These are phyloP conservation scores for Sebastes minor DNA, from an alignment of 2,797 vertebrate species.

Conservation along the genomic window DNA sequence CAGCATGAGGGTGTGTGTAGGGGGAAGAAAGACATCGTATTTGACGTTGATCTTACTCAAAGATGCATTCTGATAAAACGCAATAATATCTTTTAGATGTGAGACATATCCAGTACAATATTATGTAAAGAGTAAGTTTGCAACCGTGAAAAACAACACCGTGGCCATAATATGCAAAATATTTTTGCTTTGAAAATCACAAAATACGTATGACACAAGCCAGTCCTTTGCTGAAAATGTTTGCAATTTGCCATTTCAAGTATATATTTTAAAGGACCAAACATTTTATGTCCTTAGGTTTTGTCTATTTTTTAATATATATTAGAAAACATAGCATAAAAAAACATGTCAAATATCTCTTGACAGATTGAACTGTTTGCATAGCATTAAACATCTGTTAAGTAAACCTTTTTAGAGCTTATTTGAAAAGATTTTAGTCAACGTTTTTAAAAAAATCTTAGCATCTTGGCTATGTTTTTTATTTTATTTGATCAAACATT, in stretches of 20 bases:
- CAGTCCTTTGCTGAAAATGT: not conserved
- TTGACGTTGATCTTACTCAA: not conserved
- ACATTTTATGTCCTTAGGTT: not conserved
- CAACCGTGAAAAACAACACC: not conserved
- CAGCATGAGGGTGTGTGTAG: not conserved
- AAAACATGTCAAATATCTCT: not conserved
- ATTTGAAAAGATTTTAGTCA: not conserved
- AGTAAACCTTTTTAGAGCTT: not conserved
- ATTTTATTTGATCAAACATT: not conserved
- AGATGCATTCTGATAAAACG: not conserved
- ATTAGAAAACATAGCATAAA: too few species aligned
- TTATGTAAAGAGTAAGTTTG: not conserved
- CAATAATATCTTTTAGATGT: not conserved
- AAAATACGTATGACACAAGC: too few species aligned
- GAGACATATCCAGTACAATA: not conserved
- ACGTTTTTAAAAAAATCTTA: not conserved
- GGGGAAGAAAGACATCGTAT: not conserved
- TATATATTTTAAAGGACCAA: not conserved
- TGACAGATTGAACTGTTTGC: not conserved
- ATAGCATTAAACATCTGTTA: not conserved
- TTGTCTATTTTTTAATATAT: not conserved
- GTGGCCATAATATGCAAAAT: not conserved
- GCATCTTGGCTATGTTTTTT: not conserved
- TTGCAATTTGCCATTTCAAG: not conserved
- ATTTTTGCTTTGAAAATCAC: not conserved